Base-by-base conservation (phyloP, 2,797 vertebrate genomes). In the Clarias laeviceps region DNA sequence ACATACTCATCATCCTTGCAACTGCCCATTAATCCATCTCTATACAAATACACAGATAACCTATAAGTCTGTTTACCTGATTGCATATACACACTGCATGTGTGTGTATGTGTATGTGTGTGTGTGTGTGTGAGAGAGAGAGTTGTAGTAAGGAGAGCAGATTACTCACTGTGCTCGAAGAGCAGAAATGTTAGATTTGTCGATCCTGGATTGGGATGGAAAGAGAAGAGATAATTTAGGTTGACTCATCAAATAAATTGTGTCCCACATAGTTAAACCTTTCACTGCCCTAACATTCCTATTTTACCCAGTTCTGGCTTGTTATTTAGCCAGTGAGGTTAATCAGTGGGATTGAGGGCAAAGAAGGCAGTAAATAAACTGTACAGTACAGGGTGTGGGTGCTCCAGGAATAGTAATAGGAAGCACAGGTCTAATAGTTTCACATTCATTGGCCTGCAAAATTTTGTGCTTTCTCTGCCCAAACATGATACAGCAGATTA, bases 151-250 rank as follows among this genome's bases (percentile, higher is more conserved):
- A 62, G 24, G 20, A 62, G 29, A 72, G 57, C 57, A 80, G 50
- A 90, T 84, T 82, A 87, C 89, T 90, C 66, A 90, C 88, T 88
- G 85, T 24, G 66, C 18, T 72, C 89, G 83, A 80, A 89, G 88
- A 34, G 69, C 76, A 27, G 56, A 81, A 74, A 89, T 82, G 18
- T 80, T 65, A 61, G 89, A 86, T 87, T 90, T 90, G 84, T 90
- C 89, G 80, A 89, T 80, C 89, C 89, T 90, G 85, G 27, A 40
- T 82, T 87, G 80, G 74, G 79, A 83, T 45, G 56, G 62, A 87
- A 85, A 85, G 68, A 88, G 34, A 83, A 80, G 11, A 82, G n/a
- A 73, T 70, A 64, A 54, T 85, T 87, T 70, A 59, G 65, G 14
- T 84, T 59, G 65, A 86, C 22, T 29, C 20, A 80, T 80, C 50